phyloP scores from a whole-genome alignment of 2,888 invertebrate species.

The Clunio marinus region DNA sequence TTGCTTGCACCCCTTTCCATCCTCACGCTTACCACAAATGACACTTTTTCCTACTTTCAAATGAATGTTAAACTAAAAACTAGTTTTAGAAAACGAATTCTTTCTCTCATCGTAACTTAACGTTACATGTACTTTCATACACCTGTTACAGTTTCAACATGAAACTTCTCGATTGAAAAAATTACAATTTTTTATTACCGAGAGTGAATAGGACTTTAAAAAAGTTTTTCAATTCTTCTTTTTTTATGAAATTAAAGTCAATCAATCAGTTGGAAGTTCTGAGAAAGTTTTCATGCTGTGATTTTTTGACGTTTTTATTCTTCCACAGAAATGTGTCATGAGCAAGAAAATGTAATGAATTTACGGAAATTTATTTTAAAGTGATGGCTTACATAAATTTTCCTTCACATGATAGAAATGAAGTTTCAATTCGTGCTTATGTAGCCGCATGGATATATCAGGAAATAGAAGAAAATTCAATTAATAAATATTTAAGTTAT shows the following conservation, averaged over 20 bases:
- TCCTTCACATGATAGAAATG: no score
- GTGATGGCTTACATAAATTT: no score
- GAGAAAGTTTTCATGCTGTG: no score
- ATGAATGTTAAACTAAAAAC: no score
- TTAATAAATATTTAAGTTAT: constrained; percentile 36
- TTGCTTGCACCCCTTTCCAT: neutral
- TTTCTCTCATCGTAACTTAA: neutral
- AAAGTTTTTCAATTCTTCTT: neutral
- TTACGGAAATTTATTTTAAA: no score
- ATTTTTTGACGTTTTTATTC: no score
- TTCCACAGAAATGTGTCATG: no score
- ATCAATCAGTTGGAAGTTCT: no score
- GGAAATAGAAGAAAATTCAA: constrained; percentile 22
- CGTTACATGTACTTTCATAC: neutral
- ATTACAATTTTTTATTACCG: neutral
- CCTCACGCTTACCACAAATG: constrained; percentile 3
- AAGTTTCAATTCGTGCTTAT: no score
- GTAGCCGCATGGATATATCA: no score
- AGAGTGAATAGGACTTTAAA: neutral
- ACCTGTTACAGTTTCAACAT: constrained; percentile 15
- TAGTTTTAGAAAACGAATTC: no score
- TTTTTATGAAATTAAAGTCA: neutral
- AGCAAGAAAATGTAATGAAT: no score
- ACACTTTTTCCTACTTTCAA: neutral
- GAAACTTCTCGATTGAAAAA: neutral